Conservation (phyloP, 2,113 vertebrate species). For the Oceanodroma tethys region DNA sequence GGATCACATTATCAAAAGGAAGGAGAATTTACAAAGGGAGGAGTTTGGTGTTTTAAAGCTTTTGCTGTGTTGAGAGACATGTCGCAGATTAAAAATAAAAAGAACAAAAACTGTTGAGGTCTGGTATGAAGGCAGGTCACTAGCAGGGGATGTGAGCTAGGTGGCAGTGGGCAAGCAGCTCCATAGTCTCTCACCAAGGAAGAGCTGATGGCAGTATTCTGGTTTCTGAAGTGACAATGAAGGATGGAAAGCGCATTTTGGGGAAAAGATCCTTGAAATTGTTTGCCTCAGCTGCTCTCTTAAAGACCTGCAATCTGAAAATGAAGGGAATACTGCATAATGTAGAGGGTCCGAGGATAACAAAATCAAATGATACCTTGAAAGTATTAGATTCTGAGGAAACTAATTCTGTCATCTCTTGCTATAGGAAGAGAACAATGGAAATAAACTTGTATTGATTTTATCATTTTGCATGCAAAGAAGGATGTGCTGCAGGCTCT, state of each 20-base stretch:
- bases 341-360: accelerated
- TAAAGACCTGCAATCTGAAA: neutral
- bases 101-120: neutral
- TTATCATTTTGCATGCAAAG: neutral
- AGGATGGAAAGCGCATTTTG: neutral
- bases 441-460: neutral
- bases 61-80: neutral
- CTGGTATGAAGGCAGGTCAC: neutral
- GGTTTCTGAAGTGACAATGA: neutral
- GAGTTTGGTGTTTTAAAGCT: neutral
- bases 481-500: neutral
- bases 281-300: neutral
- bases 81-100: neutral
- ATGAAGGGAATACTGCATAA: neutral
- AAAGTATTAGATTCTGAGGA: neutral
- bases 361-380: neutral
- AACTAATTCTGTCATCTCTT: neutral
- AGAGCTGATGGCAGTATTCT: neutral
- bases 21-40: neutral
- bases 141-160: neutral
- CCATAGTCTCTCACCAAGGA: neutral
- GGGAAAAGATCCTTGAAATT: neutral
- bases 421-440: neutral
- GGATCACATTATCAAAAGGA: neutral
- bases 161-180: neutral